Conservation (phyloP, 2,888 invertebrate species). For the Lamellibrachia columna region DNA sequence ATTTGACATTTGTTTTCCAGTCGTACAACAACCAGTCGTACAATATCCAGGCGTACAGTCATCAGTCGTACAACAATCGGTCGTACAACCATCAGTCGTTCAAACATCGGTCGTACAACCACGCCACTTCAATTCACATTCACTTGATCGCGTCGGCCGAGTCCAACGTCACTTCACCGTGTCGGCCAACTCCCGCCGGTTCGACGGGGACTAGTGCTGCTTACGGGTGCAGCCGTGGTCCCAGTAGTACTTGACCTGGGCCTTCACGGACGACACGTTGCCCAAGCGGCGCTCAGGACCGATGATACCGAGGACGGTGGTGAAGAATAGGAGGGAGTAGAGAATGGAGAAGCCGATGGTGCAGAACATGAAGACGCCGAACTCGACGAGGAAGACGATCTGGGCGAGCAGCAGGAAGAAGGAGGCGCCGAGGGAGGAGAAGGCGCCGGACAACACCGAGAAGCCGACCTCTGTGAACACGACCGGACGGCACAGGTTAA, state of each 20-base stretch:
- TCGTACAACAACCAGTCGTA: no score
- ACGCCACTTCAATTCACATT: no score
- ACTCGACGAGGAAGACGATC: conserved; percentile 56
- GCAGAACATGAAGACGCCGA: conserved; percentile 57
- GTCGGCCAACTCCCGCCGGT: no score
- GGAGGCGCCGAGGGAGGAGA: conserved; percentile 55
- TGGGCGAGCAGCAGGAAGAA: conserved; percentile 54
- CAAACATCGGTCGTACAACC: no score
- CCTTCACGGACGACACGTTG: background rate
- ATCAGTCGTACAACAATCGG: no score
- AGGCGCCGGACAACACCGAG: conserved; percentile 57
- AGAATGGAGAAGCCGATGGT: conserved; percentile 55
- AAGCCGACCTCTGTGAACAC: conserved; percentile 44
- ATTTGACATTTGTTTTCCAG: no score
- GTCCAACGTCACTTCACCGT: no score
- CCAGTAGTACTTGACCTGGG: background rate
- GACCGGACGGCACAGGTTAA: background rate
- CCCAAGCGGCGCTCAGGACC: conserved; percentile 7
- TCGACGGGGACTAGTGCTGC: no score
- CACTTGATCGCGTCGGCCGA: no score
- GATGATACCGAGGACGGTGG: conserved; percentile 45
- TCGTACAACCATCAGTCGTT: no score
- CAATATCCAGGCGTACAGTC: no score
- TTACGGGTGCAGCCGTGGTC: no score
- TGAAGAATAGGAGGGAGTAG: conserved; percentile 52